Percentiles rank a stretch among this genome's conserved stretches.
Conservation (phyloP, 2,797 vertebrate species). For the Gymnothorax reevesii region DNA sequence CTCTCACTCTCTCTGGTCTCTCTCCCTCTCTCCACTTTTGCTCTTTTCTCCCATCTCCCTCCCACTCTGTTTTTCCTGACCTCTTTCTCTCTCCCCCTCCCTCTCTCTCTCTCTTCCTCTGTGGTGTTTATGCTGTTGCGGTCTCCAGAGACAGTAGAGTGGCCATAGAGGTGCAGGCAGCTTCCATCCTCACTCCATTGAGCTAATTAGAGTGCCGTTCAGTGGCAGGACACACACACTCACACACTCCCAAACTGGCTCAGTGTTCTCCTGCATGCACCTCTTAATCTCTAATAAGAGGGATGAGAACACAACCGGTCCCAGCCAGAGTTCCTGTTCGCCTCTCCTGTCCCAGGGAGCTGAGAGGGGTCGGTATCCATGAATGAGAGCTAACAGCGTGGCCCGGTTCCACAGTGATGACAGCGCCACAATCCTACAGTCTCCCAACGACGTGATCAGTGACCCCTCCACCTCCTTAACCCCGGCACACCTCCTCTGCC, state of each 20-base stretch:
- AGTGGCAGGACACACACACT: neutral
- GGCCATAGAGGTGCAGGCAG: constrained; percentile 33
- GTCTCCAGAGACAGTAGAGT: constrained; percentile 28
- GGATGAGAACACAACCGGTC: neutral
- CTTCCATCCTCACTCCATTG: constrained; percentile 15
- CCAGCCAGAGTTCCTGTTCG: neutral
- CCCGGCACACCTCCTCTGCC: neutral
- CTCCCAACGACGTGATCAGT: neutral
- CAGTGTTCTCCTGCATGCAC: constrained; percentile 7
- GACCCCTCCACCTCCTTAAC: neutral
- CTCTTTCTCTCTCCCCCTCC: constrained; percentile 49
- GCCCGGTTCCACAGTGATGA: neutral
- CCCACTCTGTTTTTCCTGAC: constrained; percentile 44
- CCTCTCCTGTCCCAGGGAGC: neutral
- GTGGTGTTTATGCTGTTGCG: neutral
- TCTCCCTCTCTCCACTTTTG: constrained; percentile 24
- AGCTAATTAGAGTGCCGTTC: constrained; percentile 15
- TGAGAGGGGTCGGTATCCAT: neutral
- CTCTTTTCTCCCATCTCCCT: constrained; percentile 41
- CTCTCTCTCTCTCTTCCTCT: constrained; percentile 57
- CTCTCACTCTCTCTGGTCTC: constrained; percentile 35
- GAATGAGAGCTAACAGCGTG: neutral
- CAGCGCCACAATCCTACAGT: neutral
- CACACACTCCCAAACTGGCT: neutral
- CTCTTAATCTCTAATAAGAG: constrained; percentile 17